A percentile compares a stretch with the other conserved stretches of the same genome.
phyloP scores from a whole-genome alignment of 2,888 invertebrate species.

The Nemotelus pantherinus region DNA sequence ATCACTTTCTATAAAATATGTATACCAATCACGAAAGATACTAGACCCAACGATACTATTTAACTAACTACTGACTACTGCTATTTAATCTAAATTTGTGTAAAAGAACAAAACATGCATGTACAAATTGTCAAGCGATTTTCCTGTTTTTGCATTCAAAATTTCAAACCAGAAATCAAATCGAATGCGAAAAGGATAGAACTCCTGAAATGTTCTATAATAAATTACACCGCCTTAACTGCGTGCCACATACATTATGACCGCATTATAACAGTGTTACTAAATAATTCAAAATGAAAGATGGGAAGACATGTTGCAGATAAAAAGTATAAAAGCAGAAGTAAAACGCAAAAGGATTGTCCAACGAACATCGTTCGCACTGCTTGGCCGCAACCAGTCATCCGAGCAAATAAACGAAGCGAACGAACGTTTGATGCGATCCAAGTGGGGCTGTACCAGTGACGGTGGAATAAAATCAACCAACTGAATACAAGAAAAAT shows the following conservation, averaged over 20 bases:
- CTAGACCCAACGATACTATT: too few relatives aligned
- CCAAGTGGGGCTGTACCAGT: constrained; percentile 31
- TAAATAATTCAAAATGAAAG: constrained; percentile 51
- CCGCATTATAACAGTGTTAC: constrained; percentile 51
- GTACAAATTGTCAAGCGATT: too few relatives aligned
- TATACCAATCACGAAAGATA: too few relatives aligned
- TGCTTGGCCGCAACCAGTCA: constrained; percentile 18
- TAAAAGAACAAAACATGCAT: too few relatives aligned
- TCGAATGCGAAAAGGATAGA: constrained; percentile 7
- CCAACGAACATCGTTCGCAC: background rate
- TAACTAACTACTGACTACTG: too few relatives aligned
- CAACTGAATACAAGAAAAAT: constrained; percentile 47
- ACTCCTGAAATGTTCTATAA: constrained; percentile 47
- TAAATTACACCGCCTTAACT: constrained; percentile 50
- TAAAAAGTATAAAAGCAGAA: constrained; percentile 22
- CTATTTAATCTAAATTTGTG: too few relatives aligned
- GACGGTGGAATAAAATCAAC: constrained; percentile 38
- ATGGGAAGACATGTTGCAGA: constrained; percentile 41
- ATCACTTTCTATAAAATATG: too few relatives aligned
- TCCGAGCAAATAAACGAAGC: constrained; percentile 36
- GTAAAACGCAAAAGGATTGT: constrained; percentile 25
- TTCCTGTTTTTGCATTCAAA: background rate
- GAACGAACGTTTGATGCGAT: constrained; percentile 29
- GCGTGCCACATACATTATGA: constrained; percentile 51
- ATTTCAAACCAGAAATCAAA: constrained; percentile 18